Evolutionary conservation across 2,113 vertebrate species (phyloP), one percentile per base, ranked within the genome.

Genomic region (Seriola rivoliana): DNA sequence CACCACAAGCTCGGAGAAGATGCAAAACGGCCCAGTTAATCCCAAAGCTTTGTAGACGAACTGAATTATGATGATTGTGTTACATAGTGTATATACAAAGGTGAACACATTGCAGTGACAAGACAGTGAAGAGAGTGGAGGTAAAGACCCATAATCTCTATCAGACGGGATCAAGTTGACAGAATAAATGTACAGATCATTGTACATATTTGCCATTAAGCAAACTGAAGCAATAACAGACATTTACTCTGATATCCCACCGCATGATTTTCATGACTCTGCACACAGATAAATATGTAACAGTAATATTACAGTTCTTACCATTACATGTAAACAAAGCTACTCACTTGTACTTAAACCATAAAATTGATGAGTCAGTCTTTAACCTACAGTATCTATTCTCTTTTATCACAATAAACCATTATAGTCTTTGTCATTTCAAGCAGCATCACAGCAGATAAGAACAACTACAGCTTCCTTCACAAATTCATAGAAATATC

Each of bases 191-290:
- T 87, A 87, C 71, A 87, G 81, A 78, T 3, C 36, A 87, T 83
- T 93, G 88, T 89, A 87, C 80, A 90, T 85, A 91, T 48, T 74
- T 85, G 21, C 68, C 90, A 86, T 75, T 62, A 76, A 64, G 19
- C 76, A 71, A 71, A 81, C 81, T 48, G 44, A 75, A 86, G 88
- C 90, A 89, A 89, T 90, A 90, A 87, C 4, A 1, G 65, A 54
- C 59, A 76, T 87, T 84, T 74, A 44, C 13, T 66, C 17, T 63
- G 67, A 80, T 8, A 67, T 79, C 72, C 32, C 72, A 85, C 50
- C 21, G 88, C 88, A 92, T 90, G 92, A 5, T 75, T 86, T 75
- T 85, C 44, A 90, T 79, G 68, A 82, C 50, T 80, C 74, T 81
- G 71, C 72, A 75, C 72, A 75, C 84, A 84, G 48, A 82, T 73